These are phyloP conservation scores for Yasuhikotakia modesta DNA, from an alignment of 2,797 vertebrate species.

Conservation along the genomic window DNA sequence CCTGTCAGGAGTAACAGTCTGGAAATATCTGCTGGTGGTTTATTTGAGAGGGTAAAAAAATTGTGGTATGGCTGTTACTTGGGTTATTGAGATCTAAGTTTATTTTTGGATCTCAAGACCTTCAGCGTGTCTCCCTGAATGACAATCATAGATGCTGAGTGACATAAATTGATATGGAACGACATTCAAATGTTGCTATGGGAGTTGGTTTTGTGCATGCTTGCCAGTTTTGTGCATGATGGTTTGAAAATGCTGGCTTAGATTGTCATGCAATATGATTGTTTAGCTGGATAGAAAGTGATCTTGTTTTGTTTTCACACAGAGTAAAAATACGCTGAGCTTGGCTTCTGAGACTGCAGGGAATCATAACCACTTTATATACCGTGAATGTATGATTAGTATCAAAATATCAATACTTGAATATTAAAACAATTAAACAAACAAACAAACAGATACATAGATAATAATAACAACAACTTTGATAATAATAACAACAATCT, in stretches of 20 bases:
- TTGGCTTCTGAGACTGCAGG: slow-evolving; percentile 27
- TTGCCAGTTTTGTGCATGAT: slow-evolving; percentile 29
- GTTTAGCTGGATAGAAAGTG: slow-evolving; percentile 33
- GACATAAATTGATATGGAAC: slow-evolving; percentile 45
- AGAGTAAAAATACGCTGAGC: slow-evolving; percentile 14
- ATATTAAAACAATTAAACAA: background rate
- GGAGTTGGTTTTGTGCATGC: slow-evolving; percentile 34
- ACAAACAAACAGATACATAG: background rate
- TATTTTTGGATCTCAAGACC: slow-evolving; percentile 33
- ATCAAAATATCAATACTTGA: background rate
- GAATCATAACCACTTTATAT: slow-evolving; percentile 15
- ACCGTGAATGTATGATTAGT: slow-evolving; percentile 2
- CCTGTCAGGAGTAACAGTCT: background rate
- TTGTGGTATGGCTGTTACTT: background rate
- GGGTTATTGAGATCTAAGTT: slow-evolving; percentile 28
- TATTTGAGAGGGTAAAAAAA: slow-evolving; percentile 18
- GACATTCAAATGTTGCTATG: slow-evolving; percentile 36
- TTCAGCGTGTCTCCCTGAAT: slow-evolving; percentile 25
- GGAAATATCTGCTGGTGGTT: slow-evolving; percentile 13
- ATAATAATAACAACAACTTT: background rate
- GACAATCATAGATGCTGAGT: slow-evolving; percentile 27
- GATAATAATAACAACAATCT: background rate
- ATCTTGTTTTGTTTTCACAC: slow-evolving; percentile 37
- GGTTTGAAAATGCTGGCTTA: slow-evolving; percentile 41
- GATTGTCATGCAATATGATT: slow-evolving; percentile 43